These are phyloP conservation scores for Sericinus montela DNA, from an alignment of 2,888 invertebrate species.

Conservation along the genomic window DNA sequence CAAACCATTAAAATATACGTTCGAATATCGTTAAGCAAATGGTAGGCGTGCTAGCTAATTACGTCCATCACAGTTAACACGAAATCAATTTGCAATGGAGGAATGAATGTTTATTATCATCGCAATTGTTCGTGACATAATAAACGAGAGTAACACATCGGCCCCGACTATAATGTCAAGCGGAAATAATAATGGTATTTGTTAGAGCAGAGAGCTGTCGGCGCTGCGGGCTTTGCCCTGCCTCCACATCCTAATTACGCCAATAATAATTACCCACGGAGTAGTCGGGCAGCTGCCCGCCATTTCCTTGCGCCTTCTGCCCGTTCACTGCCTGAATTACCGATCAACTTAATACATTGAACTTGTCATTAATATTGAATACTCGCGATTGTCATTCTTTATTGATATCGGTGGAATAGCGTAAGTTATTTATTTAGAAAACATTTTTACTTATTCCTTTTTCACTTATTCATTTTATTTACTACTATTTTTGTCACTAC, in stretches of 20 bases:
- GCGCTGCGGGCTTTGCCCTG: conserved; percentile 61
- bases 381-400: too few relatives aligned
- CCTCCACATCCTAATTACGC: conserved; percentile 76
- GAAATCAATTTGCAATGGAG: conserved; percentile 62
- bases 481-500: too few relatives aligned
- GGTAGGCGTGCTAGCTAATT: conserved; percentile 42
- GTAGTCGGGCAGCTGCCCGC: conserved; percentile 52
- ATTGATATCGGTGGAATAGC: too few relatives aligned
- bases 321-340: conserved; percentile 34
- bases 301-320: conserved; percentile 39
- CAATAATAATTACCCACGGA: conserved; percentile 73
- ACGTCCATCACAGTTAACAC: conserved; percentile 57
- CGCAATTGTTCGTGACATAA: conserved; percentile 67
- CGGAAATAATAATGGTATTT: conserved; percentile 76
- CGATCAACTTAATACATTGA: too few relatives aligned
- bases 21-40: conserved; percentile 25
- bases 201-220: conserved; percentile 53
- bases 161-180: conserved; percentile 59
- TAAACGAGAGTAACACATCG: conserved; percentile 64
- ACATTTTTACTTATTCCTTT: too few relatives aligned
- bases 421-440: too few relatives aligned
- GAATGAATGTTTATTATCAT: conserved; percentile 59
- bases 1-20: conserved; percentile 6
- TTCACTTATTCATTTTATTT: too few relatives aligned
- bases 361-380: too few relatives aligned